Conservation (phyloP, 1,140 invertebrate species). For the Gryon sp. region DNA sequence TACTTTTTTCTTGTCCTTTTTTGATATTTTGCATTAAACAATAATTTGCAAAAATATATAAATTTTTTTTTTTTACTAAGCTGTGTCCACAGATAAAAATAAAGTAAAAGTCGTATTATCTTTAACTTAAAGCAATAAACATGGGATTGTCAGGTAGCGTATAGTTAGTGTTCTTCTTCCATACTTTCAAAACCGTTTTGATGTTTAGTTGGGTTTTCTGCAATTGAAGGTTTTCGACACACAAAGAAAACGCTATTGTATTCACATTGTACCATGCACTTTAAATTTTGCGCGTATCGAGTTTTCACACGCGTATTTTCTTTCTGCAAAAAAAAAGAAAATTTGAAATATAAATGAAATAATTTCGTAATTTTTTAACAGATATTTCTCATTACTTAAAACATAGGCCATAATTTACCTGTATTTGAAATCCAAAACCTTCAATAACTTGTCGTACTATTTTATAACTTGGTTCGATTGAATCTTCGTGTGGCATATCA, state of each 20-base stretch:
- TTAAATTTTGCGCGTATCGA: constrained; percentile 94
- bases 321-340: constrained; percentile 82
- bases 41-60: too few relatives aligned
- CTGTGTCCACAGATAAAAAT: too few relatives aligned
- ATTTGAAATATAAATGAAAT: not conserved
- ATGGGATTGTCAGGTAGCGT: constrained; percentile 18
- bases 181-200: constrained; percentile 69
- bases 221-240: constrained; percentile 85
- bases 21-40: too few relatives aligned
- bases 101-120: not conserved
- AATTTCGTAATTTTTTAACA: too few relatives aligned
- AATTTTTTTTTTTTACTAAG: too few relatives aligned
- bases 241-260: constrained; percentile 95
- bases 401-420: too few relatives aligned
- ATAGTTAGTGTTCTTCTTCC: constrained; percentile 69
- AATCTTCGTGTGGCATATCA: constrained; percentile 92
- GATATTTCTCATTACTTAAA: too few relatives aligned
- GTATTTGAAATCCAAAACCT: constrained; percentile 91
- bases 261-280: constrained; percentile 95
- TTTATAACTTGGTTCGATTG: constrained; percentile 96
- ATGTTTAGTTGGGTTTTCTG: constrained; percentile 43
- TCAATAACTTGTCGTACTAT: constrained; percentile 90
- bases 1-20: too few relatives aligned
- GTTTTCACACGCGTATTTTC: constrained; percentile 88
- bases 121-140: constrained; percentile 10